Conservation (phyloP, 2,888 invertebrate species). For the Drosophila merina region DNA sequence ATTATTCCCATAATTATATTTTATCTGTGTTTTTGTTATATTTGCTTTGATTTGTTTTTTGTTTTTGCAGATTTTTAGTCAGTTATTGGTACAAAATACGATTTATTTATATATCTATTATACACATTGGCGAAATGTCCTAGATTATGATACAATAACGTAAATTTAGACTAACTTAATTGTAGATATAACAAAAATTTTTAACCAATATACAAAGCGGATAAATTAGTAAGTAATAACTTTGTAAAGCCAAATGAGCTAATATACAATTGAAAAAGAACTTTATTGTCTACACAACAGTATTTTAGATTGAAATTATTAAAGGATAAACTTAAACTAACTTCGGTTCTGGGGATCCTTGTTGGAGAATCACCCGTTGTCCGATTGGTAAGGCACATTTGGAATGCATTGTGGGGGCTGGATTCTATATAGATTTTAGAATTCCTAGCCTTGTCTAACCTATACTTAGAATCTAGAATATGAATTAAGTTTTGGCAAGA, state of each 20-base stretch:
- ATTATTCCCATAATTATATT: slow-evolving; percentile 3
- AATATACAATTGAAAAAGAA: slow-evolving; percentile 52
- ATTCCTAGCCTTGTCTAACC: slow-evolving; percentile 18
- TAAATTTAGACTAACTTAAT: slow-evolving; percentile 22
- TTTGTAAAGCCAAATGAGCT: slow-evolving; percentile 52
- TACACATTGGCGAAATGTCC: slow-evolving; percentile 50
- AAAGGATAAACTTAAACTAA: slow-evolving; percentile 10
- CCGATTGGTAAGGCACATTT: slow-evolving; percentile 80
- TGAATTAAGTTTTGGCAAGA: slow-evolving; percentile 80
- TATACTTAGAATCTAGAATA: slow-evolving; percentile 25
- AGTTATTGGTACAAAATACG: slow-evolving; percentile 66
- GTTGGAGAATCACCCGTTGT: neutral
- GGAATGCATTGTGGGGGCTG: slow-evolving; percentile 71
- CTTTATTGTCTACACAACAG: slow-evolving; percentile 80
- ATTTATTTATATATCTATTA: slow-evolving; percentile 61
- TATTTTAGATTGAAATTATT: slow-evolving; percentile 24
- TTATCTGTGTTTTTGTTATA: slow-evolving; percentile 5
- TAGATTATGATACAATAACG: slow-evolving; percentile 42
- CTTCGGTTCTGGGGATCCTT: neutral
- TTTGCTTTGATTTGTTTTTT: slow-evolving; percentile 14
- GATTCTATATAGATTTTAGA: neutral
- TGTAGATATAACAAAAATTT: slow-evolving; percentile 17
- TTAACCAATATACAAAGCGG: slow-evolving; percentile 14
- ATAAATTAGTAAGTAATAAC: slow-evolving; percentile 35
- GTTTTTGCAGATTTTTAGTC: slow-evolving; percentile 5